Conservation (phyloP, 2,113 vertebrate species). For the Hepsetus odoe region DNA sequence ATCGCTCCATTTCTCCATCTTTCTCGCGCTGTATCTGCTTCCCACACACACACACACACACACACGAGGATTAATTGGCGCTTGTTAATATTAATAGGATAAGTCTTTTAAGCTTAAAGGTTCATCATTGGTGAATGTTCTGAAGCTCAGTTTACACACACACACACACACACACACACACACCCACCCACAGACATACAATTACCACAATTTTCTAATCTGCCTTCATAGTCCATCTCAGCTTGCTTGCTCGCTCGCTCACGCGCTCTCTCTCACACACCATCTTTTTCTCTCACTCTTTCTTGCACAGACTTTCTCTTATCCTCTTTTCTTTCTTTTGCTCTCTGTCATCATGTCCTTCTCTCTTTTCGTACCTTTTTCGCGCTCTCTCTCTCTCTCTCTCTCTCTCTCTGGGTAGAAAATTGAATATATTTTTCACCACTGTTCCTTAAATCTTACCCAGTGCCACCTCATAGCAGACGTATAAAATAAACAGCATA, state of each 20-base stretch:
- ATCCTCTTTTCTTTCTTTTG: neutral
- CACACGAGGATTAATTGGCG: neutral
- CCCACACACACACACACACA: neutral
- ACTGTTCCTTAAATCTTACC: neutral
- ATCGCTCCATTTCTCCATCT: slow-evolving; percentile 9
- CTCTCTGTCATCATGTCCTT: neutral
- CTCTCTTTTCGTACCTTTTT: neutral
- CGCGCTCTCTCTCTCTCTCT: neutral
- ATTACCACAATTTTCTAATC: neutral
- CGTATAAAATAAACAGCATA: too few species aligned
- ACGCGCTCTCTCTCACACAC: too few species aligned
- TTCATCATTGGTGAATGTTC: neutral
- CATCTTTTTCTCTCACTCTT: too few species aligned
- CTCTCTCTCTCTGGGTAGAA: neutral
- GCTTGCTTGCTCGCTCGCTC: too few species aligned
- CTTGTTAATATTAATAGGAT: slow-evolving; percentile 21
- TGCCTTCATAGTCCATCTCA: too few species aligned
- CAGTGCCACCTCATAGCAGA: too few species aligned
- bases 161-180: neutral
- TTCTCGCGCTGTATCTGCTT: neutral
- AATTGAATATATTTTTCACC: neutral
- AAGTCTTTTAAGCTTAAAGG: neutral
- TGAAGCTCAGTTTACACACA: neutral
- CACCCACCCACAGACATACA: neutral
- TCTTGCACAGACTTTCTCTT: too few species aligned